Percentiles rank a stretch among this genome's conserved stretches.
Evolutionary conservation across 1,140 invertebrate species (phyloP).

Genomic region (Leptinotarsa defecta): DNA sequence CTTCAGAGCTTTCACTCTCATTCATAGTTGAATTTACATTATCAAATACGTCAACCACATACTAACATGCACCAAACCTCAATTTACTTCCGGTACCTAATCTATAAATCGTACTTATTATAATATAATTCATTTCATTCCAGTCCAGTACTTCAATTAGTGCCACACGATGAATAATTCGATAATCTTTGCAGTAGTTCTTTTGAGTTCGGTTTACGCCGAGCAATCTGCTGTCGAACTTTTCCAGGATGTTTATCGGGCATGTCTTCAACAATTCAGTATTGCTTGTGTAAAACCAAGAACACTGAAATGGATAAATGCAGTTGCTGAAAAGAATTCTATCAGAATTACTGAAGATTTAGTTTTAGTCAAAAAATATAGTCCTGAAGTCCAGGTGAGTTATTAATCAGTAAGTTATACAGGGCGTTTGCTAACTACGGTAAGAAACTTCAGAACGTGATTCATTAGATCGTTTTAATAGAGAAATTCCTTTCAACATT

Average conservation of each 20-base stretch:
- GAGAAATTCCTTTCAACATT: too few species aligned
- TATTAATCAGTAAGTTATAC: too few species aligned
- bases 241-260: slow-evolving; percentile 65
- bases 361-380: slow-evolving; percentile 67
- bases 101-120: slow-evolving; percentile 22
- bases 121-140: slow-evolving; percentile 8
- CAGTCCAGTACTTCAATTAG: slow-evolving; percentile 18
- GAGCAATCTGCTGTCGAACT: slow-evolving; percentile 62
- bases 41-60: slow-evolving; percentile 10
- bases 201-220: slow-evolving; percentile 17
- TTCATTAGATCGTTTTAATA: too few species aligned
- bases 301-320: slow-evolving; percentile 72
- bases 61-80: slow-evolving; percentile 13
- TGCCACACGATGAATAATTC: slow-evolving; percentile 21
- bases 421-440: too few species aligned
- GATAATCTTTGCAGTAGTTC: not conserved
- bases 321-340: slow-evolving; percentile 67
- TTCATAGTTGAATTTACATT: not conserved
- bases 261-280: slow-evolving; percentile 68
- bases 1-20: not conserved
- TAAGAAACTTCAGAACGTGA: too few species aligned
- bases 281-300: slow-evolving; percentile 75
- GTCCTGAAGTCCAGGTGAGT: slow-evolving; percentile 54
- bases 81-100: slow-evolving; percentile 17
- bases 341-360: slow-evolving; percentile 76